Percentiles rank a stretch among this genome's conserved stretches.
Evolutionary conservation across 1,140 invertebrate species (phyloP).

Genomic region (Hyphantria cunea): DNA sequence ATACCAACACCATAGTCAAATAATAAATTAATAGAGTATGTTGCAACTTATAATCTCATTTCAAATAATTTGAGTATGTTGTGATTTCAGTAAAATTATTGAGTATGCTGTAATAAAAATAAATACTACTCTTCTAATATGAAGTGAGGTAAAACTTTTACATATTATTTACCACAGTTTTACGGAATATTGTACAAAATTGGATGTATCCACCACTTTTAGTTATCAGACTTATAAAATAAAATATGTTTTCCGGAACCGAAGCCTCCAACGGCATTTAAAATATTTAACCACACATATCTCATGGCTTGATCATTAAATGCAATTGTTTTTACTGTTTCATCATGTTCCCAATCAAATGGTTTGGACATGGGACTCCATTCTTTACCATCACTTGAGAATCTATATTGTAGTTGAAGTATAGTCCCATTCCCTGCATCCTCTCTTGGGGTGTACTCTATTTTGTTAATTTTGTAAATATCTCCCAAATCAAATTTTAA

Average conservation of each 20-base stretch:
- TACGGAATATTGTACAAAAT: too few species aligned
- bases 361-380: constrained; percentile 49
- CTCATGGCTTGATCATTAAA: constrained; percentile 47
- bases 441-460: constrained; percentile 54
- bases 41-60: too few species aligned
- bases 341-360: constrained; percentile 44
- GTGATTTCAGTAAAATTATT: too few species aligned
- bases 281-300: constrained; percentile 52
- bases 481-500: constrained; percentile 56
- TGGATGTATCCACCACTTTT: too few species aligned
- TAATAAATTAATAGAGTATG: too few species aligned
- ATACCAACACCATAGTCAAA: too few species aligned
- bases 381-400: constrained; percentile 42
- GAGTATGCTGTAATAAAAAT: too few species aligned
- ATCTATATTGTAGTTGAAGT: constrained; percentile 49
- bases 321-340: constrained; percentile 46
- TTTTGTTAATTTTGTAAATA: constrained; percentile 50
- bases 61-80: too few species aligned
- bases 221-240: constrained; percentile 41
- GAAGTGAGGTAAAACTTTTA: too few species aligned
- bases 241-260: constrained; percentile 54
- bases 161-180: too few species aligned
- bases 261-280: constrained; percentile 51
- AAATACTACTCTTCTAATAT: too few species aligned
- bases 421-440: constrained; percentile 66